phyloP scores from a whole-genome alignment of 1,140 invertebrate species.

The Hypothenemus hampei region DNA sequence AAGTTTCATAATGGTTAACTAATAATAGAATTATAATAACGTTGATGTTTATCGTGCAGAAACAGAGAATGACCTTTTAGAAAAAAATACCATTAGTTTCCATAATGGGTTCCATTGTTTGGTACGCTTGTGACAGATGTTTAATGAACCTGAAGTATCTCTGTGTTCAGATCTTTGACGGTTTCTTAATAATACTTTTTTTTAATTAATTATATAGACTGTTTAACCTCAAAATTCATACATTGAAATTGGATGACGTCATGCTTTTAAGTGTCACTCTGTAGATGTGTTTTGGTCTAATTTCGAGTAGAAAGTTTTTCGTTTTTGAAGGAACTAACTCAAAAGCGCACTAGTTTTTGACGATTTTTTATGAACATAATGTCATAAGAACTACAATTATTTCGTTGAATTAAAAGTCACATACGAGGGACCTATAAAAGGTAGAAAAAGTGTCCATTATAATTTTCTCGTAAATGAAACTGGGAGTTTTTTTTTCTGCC shows the following conservation, averaged over 20 bases:
- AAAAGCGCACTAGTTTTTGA: background rate
- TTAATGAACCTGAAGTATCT: background rate
- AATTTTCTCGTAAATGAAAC: background rate
- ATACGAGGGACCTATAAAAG: background rate
- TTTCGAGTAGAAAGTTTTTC: background rate
- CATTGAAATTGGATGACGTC: background rate
- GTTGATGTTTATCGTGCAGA: constrained; percentile 1
- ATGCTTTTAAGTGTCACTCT: background rate
- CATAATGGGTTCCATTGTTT: constrained; percentile 6
- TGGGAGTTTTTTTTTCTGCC: background rate
- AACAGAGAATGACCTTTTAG: constrained; percentile 1
- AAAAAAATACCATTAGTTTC: constrained; percentile 8
- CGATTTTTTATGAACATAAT: background rate
- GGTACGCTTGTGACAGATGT: constrained; percentile 1
- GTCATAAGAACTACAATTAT: background rate
- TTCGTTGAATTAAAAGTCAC: background rate
- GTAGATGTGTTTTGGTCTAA: background rate
- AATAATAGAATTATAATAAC: constrained; percentile 12
- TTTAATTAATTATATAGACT: too few species aligned
- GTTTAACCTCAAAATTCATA: too few species aligned
- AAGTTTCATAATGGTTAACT: constrained; percentile 1
- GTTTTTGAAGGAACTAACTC: background rate
- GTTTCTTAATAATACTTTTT: too few species aligned
- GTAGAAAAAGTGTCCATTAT: background rate
- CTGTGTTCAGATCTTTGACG: too few species aligned